Evolutionary conservation across 1,140 invertebrate species (phyloP), one percentile per base, ranked within the genome.

Genomic region (Battus philenor): DNA sequence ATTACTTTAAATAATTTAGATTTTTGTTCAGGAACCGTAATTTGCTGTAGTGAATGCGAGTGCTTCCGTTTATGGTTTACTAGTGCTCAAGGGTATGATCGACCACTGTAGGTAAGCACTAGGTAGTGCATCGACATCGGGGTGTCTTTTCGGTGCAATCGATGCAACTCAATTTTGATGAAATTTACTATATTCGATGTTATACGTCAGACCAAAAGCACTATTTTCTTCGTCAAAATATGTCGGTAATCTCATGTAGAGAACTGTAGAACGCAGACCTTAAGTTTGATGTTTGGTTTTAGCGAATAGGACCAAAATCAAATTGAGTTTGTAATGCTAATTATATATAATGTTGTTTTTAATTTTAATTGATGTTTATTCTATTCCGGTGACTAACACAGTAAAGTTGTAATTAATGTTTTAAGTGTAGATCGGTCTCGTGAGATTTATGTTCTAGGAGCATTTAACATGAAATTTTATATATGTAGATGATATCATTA

Each of bases 401-500:
- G 48, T 65, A 69, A 60, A 55, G 36, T 49, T 46, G 47, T 68
- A 68, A 70, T 69, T 54, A 57, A 69, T 51, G 43, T 57, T 57
- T 58, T 59, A 63, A 64, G 32, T 56, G 65, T 70, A 73, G 64
- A 56, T 54, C 54, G 38, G 65, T 79, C 62, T 68, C 51, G 71
- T 77, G 71, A 78, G 70, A 75, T 83, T 70, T 72, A 73, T 69
- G 68, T 78, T 77, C 71, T 81, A 80, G 73, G 70, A 77, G 80
- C 77, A 82, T 84, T 84, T 84, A 84, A 82, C 69, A 75, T 72
- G 59, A 66, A 68, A 68, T 68, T 68, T 60, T 71, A 70, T 72
- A 77, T 74, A 71, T 76, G 67, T 80, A 81, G 73, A 78, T 67
- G 65, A 72, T 77, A 77, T 78, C 64, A 76, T 81, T 84, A 84